These are phyloP conservation scores for Megalops atlanticus DNA, from an alignment of 2,113 vertebrate genomes.

Conservation along the genomic window DNA sequence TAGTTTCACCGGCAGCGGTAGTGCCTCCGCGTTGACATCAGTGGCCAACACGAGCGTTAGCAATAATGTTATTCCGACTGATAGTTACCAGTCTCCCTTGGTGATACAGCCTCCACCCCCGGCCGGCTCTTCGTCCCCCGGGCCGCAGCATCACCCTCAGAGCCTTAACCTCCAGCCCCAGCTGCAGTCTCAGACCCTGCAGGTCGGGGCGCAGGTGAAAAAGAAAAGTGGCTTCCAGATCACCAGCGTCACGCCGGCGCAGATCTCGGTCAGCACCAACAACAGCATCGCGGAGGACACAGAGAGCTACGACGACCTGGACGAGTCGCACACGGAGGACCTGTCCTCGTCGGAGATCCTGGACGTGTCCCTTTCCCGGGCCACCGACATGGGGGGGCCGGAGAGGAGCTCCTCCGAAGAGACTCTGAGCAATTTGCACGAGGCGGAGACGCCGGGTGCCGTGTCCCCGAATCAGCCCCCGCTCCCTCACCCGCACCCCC, in stretches of 20 bases:
- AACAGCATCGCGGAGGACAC: conserved; percentile 97
- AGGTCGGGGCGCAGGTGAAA: conserved; percentile 84
- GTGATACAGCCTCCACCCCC: conserved; percentile 67
- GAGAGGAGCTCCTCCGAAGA: conserved; percentile 96
- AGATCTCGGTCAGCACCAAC: conserved; percentile 90
- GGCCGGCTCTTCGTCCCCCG: conserved; percentile 73
- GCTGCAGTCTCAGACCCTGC: conserved; percentile 69
- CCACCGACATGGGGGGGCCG: conserved; percentile 86
- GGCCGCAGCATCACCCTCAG: conserved; percentile 80
- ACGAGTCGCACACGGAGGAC: conserved; percentile 95
- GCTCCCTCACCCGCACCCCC: conserved; percentile 73
- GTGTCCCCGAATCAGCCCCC: conserved; percentile 91
- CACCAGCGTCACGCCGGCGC: conserved; percentile 93
- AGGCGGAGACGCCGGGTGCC: conserved; percentile 89
- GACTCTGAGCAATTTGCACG: conserved; percentile 94
- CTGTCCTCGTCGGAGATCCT: conserved; percentile 93
- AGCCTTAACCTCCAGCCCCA: conserved; percentile 76
- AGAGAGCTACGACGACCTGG: conserved; percentile 94
- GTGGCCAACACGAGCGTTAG: conserved; percentile 56
- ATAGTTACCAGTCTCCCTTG: conserved; percentile 62
- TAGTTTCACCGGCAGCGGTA: conserved; percentile 68
- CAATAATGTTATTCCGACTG: conserved; percentile 63
- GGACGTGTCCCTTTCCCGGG: conserved; percentile 86
- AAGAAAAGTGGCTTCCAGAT: conserved; percentile 99
- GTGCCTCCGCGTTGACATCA: conserved; percentile 53